Conservation (phyloP, 1,140 invertebrate genomes). For the Panagrolaimus sp. region DNA sequence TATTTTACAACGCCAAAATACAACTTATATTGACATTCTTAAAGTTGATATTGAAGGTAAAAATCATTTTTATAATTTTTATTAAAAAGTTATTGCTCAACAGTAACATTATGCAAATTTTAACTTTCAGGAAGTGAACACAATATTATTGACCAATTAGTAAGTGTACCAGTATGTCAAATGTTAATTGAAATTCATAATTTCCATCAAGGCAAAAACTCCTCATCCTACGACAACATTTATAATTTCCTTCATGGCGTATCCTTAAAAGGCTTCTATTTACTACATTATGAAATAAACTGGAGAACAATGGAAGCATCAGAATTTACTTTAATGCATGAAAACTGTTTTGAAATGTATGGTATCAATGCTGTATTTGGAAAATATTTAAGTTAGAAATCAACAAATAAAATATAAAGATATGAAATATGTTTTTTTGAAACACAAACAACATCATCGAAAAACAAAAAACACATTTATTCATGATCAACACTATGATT, state of each 20-base stretch:
- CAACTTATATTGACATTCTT: neutral
- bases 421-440: neutral
- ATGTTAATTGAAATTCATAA: constrained; percentile 1
- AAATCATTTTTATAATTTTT: neutral
- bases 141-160: neutral
- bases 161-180: neutral
- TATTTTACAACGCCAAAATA: too few species aligned
- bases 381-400: neutral
- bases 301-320: neutral
- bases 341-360: constrained; percentile 5
- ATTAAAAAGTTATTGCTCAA: neutral
- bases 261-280: neutral
- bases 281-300: constrained; percentile 6
- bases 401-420: neutral
- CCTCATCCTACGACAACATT: neutral
- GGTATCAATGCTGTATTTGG: neutral
- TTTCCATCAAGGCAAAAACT: neutral
- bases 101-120: too few species aligned
- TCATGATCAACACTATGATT: too few species aligned
- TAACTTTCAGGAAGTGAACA: neutral
- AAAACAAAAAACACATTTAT: too few species aligned
- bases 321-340: constrained; percentile 12
- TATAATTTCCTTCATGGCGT: neutral
- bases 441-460: too few species aligned
- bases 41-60: constrained; percentile 3